A percentile compares a stretch with the other conserved stretches of the same genome.
Conservation (phyloP, 2,888 invertebrate genomes). For the Lumbricus terrestris region DNA sequence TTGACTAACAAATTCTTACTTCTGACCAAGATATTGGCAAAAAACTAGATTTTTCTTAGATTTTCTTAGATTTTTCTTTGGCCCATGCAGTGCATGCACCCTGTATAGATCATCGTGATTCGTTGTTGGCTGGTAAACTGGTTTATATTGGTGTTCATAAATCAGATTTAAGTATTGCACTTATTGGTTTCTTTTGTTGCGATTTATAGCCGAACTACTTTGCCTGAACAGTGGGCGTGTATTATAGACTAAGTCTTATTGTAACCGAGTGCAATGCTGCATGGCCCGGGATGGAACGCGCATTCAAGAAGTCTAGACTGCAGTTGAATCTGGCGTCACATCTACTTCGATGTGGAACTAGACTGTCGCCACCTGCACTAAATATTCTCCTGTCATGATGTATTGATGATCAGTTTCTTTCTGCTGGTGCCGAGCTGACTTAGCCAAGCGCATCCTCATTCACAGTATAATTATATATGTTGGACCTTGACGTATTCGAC, state of each 20-base stretch:
- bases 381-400: neutral
- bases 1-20: too few relatives aligned
- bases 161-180: neutral
- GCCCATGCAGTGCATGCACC: too few relatives aligned
- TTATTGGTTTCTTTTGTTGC: neutral
- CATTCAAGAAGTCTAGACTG: neutral
- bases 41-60: too few relatives aligned
- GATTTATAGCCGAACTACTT: too few relatives aligned
- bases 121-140: neutral
- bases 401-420: neutral
- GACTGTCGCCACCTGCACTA: neutral
- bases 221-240: neutral
- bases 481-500: too few relatives aligned
- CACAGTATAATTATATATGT: too few relatives aligned
- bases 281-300: neutral
- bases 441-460: too few relatives aligned
- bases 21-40: too few relatives aligned
- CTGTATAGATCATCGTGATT: neutral
- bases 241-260: neutral
- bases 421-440: too few relatives aligned
- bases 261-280: neutral
- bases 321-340: neutral
- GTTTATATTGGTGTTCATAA: neutral
- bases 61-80: too few relatives aligned
- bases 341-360: neutral